phyloP scores from a whole-genome alignment of 2,797 vertebrate genomes.

The Phalanger gymnotis region DNA sequence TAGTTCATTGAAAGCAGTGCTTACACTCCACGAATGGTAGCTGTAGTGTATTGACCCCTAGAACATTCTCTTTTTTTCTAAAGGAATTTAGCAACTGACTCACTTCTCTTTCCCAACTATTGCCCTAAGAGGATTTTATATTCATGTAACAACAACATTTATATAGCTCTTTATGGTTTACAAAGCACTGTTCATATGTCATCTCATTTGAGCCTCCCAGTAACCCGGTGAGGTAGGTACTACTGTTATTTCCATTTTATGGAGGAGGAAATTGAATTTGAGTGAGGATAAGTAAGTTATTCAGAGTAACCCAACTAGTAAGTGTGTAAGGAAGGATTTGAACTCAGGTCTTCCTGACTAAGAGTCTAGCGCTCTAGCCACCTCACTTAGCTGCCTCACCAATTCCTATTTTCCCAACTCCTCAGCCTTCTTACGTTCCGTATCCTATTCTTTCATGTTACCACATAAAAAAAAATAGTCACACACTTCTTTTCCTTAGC shows the following conservation, averaged over 20 bases:
- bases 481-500: background rate
- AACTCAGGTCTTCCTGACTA: background rate
- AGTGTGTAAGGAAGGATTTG: background rate
- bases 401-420: background rate
- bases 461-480: background rate
- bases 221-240: background rate
- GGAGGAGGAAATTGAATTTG: background rate
- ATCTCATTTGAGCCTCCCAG: background rate
- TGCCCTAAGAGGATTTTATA: background rate
- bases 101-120: background rate
- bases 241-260: background rate
- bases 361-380: background rate
- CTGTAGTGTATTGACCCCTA: background rate
- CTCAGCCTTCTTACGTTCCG: background rate
- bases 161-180: background rate
- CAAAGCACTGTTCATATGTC: background rate
- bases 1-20: background rate
- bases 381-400: background rate
- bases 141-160: background rate
- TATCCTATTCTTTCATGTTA: background rate
- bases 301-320: background rate
- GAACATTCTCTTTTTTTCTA: background rate
- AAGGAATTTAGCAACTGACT: background rate
- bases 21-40: background rate
- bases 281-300: background rate